These are phyloP conservation scores for Oryzias sinensis DNA, from an alignment of 2,797 vertebrate species.

Conservation along the genomic window DNA sequence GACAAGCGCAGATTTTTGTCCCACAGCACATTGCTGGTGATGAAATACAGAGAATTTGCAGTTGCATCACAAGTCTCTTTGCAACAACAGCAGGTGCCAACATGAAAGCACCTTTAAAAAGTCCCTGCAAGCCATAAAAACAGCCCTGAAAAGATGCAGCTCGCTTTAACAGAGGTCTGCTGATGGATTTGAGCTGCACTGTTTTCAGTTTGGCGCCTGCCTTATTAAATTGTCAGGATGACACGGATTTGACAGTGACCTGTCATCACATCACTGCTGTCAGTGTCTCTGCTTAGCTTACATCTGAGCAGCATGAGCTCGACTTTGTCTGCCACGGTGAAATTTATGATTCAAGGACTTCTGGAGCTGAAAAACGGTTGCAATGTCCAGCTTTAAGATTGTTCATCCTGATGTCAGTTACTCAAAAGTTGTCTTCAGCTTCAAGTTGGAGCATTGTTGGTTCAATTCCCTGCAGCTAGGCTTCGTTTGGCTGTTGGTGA, in stretches of 20 bases:
- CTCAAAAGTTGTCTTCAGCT: too few relatives aligned
- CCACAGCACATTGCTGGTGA: slow-evolving; percentile 26
- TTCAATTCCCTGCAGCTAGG: too few relatives aligned
- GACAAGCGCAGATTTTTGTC: slow-evolving; percentile 36
- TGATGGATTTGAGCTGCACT: neutral
- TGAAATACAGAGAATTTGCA: slow-evolving; percentile 30
- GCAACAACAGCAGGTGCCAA: slow-evolving; percentile 32
- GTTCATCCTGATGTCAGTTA: too few relatives aligned
- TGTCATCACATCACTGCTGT: neutral
- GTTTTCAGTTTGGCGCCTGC: neutral
- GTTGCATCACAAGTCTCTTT: slow-evolving; percentile 34
- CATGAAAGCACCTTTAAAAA: slow-evolving; percentile 26
- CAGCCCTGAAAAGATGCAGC: neutral
- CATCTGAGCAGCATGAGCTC: too few relatives aligned
- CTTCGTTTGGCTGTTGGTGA: too few relatives aligned
- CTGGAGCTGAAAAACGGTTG: too few relatives aligned
- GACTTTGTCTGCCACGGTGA: too few relatives aligned
- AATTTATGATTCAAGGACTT: too few relatives aligned
- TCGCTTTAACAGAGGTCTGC: slow-evolving; percentile 1
- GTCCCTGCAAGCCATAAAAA: neutral
- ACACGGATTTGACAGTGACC: too few relatives aligned
- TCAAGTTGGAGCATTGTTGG: too few relatives aligned
- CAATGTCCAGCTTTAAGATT: too few relatives aligned
- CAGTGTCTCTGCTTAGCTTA: slow-evolving; percentile 9
- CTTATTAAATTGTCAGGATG: neutral